Evolutionary conservation across 2,797 vertebrate genomes (phyloP), one percentile per base, ranked within the genome.

Genomic region (Artibeus lituratus): DNA sequence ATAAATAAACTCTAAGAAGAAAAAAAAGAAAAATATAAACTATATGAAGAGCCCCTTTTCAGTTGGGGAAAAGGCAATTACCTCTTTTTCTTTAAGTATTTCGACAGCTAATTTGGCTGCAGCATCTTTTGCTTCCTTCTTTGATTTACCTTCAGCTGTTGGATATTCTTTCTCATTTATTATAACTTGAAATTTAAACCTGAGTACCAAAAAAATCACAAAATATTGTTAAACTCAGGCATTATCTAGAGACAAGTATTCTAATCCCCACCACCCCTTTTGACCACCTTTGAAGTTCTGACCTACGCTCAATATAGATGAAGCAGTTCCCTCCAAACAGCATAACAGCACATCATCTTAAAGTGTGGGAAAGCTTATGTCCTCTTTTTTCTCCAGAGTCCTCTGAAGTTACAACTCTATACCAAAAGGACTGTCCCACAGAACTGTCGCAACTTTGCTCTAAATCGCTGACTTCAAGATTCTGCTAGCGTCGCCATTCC

Each of bases 41-140:
- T 26, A 67, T 39, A 86, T 90, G 87, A 16, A 24, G 29, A 95
- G n/a, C 84, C 62, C 37, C 10, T 49, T 90, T 87, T 1, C 11
- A 96, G 24, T 10, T 59, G 90, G 77, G 6, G 21, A 62, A 39
- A 24, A 59, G 51, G 7, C 21, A 51, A 76, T 93, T 72, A 91
- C 96, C 98, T 96, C 62, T 2, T 35, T 97, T 97, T 83, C 14
- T 18, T 74, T 0, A 97, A 98, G 97, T 1, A 62, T 94, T 21
- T 97, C 32, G 65, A 98, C 59, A 0, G 98, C 82, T 10, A 81
- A 14, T 90, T 77, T 81, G 92, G 98, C 98, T 39, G 98, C 98
- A 44, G 1, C 22, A 65, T 96, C 97, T 97, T 0, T 98, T 69
- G 98, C 98, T 14, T 97, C 97, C 84, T 97, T 98, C 95, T 98